Percentiles rank a stretch among this genome's conserved stretches.
Conservation (phyloP, 2,888 invertebrate genomes). For the Incurvaria masculella region DNA sequence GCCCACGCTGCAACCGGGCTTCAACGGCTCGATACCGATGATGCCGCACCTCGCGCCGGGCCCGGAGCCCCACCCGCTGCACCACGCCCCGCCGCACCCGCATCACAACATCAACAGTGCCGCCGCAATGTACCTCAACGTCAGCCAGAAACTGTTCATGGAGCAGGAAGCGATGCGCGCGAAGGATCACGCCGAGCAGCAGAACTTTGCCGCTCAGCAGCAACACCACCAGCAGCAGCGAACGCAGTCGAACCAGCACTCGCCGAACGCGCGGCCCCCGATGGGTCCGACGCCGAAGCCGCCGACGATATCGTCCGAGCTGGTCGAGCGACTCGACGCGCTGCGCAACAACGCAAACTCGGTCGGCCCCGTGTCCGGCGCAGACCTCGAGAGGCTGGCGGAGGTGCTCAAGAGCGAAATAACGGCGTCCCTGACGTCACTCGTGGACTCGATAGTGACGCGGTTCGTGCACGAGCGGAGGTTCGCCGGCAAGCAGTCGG, state of each 20-base stretch:
- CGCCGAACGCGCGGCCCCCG: slow-evolving; percentile 48
- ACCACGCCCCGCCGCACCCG: slow-evolving; percentile 51
- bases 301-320: slow-evolving; percentile 59
- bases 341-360: slow-evolving; percentile 68
- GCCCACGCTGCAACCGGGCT: slow-evolving; percentile 56
- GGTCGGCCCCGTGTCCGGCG: slow-evolving; percentile 65
- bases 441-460: slow-evolving; percentile 86
- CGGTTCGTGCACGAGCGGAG: slow-evolving; percentile 81
- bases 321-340: slow-evolving; percentile 75
- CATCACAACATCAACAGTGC: slow-evolving; percentile 63
- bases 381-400: slow-evolving; percentile 86
- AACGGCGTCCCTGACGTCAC: slow-evolving; percentile 74
- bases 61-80: slow-evolving; percentile 31
- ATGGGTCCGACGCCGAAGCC: slow-evolving; percentile 44
- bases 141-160: slow-evolving; percentile 73
- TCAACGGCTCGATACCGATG: slow-evolving; percentile 56
- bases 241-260: slow-evolving; percentile 58
- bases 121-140: slow-evolving; percentile 72
- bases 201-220: slow-evolving; percentile 53
- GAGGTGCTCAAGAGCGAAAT: slow-evolving; percentile 90
- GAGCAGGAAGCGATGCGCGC: slow-evolving; percentile 77
- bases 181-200: slow-evolving; percentile 52
- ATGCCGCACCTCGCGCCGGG: slow-evolving; percentile 53
- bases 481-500: slow-evolving; percentile 71
- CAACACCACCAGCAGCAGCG: slow-evolving; percentile 47